Evolutionary conservation across 1,140 invertebrate genomes (phyloP).

Genomic region (Globodera ellingtonae): DNA sequence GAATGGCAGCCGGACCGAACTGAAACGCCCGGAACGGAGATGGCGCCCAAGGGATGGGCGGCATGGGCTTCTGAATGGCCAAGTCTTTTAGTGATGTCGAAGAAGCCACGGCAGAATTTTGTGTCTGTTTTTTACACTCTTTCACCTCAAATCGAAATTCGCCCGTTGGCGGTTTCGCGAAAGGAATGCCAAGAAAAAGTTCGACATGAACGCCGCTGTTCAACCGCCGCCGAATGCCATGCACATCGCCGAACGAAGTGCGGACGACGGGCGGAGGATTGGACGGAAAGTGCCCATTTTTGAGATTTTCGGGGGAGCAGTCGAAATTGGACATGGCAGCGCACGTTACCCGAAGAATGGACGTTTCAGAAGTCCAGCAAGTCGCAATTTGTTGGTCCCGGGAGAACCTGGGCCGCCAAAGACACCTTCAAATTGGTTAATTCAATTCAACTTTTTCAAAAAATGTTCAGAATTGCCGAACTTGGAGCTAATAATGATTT

Average conservation of each 20-base stretch:
- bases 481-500: no score
- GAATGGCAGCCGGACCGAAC: slow-evolving; percentile 47
- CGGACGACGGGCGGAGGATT: slow-evolving; percentile 20
- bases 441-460: background rate
- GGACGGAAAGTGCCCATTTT: slow-evolving; percentile 14
- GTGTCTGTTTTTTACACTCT: background rate
- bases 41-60: background rate
- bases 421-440: background rate
- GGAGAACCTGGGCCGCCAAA: background rate
- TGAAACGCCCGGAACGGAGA: slow-evolving; percentile 31
- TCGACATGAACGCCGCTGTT: slow-evolving; percentile 1
- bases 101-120: background rate
- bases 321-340: background rate
- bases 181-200: slow-evolving; percentile 20
- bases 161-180: slow-evolving; percentile 15
- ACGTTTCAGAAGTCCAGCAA: background rate
- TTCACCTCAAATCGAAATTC: slow-evolving; percentile 18
- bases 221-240: slow-evolving; percentile 18
- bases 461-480: no score
- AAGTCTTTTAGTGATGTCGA: background rate
- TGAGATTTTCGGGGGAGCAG: background rate
- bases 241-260: slow-evolving; percentile 4
- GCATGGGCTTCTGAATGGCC: slow-evolving; percentile 43
- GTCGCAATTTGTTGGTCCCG: background rate
- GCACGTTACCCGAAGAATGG: background rate